Conservation (phyloP, 2,797 vertebrate genomes). For the Discoglossus pictus region DNA sequence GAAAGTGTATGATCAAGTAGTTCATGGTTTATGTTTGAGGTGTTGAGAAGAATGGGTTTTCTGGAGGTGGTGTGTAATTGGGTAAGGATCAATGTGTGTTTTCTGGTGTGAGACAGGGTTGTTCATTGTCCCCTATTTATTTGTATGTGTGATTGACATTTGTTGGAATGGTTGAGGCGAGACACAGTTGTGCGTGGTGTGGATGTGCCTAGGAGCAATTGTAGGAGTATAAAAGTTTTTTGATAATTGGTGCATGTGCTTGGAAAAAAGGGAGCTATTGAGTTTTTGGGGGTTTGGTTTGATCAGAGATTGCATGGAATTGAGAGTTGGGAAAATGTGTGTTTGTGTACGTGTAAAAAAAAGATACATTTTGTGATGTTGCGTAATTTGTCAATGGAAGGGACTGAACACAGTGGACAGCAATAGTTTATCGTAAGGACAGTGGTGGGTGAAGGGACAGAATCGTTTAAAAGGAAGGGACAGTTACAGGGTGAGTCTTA, state of each 20-base stretch:
- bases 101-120: background rate
- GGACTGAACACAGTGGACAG: no score
- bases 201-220: background rate
- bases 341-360: no score
- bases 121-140: background rate
- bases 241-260: background rate
- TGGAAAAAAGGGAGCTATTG: background rate
- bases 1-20: background rate
- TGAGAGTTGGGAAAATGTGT: constrained; percentile 4
- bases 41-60: background rate
- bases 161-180: background rate
- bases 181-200: background rate
- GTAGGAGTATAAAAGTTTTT: background rate
- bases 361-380: no score
- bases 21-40: background rate
- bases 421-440: no score
- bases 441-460: no score
- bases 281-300: background rate
- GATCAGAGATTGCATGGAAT: background rate
- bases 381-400: no score
- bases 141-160: background rate
- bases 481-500: no score
- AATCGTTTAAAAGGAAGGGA: no score
- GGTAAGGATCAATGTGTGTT: background rate
- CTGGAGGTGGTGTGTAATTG: background rate